These are phyloP conservation scores for Heliornis fulica DNA, from an alignment of 2,113 vertebrate genomes.

Conservation along the genomic window DNA sequence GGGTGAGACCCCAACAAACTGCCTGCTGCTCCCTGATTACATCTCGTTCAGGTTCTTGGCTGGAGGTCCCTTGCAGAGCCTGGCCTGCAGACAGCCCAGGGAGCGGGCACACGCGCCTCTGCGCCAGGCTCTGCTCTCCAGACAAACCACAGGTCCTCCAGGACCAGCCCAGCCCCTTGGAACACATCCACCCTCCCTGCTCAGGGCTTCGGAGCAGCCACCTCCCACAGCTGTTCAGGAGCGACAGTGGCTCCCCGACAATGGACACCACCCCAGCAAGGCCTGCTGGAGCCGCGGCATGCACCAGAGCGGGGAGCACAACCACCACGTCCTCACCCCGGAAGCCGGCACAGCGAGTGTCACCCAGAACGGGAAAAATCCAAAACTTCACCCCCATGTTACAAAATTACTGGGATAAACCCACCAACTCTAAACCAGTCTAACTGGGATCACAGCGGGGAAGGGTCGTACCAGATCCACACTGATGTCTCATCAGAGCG, in stretches of 20 bases:
- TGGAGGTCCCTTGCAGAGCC: fast-evolving
- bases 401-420: neutral
- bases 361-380: neutral
- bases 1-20: neutral
- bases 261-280: neutral
- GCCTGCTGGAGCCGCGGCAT: neutral
- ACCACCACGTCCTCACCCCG: neutral
- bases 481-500: neutral
- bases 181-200: fast-evolving
- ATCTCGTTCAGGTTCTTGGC: neutral
- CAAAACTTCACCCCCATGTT: neutral
- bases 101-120: neutral
- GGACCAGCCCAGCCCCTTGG: neutral
- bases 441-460: fast-evolving
- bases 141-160: fast-evolving
- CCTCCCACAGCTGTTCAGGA: neutral
- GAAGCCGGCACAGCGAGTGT: neutral
- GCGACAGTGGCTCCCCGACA: too few relatives aligned
- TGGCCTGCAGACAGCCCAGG: neutral
- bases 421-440: neutral
- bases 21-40: fast-evolving
- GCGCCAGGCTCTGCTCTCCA: neutral
- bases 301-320: neutral
- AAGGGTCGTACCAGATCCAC: neutral
- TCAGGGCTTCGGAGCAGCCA: neutral